Percentiles rank a stretch among this genome's conserved stretches.
Conservation (phyloP, 2,888 invertebrate genomes). For the Marasmarcha lunaedactyla region DNA sequence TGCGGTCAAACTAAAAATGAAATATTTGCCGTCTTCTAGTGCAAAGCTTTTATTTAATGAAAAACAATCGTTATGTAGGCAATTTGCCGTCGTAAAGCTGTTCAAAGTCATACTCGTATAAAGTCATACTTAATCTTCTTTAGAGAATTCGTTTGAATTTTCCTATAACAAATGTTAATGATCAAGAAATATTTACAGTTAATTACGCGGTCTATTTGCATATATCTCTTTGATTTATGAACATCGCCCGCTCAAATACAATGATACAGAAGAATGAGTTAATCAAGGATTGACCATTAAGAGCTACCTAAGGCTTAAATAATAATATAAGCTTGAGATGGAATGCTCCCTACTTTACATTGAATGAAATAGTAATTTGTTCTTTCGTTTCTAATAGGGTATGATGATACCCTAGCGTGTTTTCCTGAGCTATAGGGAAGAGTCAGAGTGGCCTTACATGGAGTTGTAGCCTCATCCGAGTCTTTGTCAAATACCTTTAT, state of each 20-base stretch:
- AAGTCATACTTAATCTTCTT: no score
- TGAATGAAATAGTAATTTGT: conserved; percentile 65
- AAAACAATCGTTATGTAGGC: no score
- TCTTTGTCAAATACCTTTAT: conserved; percentile 40
- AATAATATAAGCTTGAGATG: conserved; percentile 38
- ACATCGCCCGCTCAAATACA: conserved; percentile 26
- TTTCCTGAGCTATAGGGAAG: conserved; percentile 29
- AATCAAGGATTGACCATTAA: conserved; percentile 38
- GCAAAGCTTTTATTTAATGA: no score
- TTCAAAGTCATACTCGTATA: no score
- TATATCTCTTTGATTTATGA: conserved; percentile 33
- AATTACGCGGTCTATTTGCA: conserved; percentile 28
- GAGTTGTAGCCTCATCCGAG: conserved; percentile 36
- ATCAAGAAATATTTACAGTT: conserved; percentile 8
- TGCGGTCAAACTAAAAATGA: no score
- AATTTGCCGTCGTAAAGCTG: no score
- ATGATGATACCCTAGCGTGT: conserved; percentile 38
- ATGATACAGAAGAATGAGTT: conserved; percentile 38
- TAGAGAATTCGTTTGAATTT: no score
- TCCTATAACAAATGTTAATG: no score
- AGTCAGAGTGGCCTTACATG: conserved; percentile 30
- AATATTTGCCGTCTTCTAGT: no score
- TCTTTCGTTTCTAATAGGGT: conserved; percentile 36
- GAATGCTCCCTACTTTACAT: conserved; percentile 43
- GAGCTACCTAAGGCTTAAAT: conserved; percentile 44